These are phyloP conservation scores for Cervus canadensis DNA, from an alignment of 2,113 vertebrate genomes.

Conservation along the genomic window DNA sequence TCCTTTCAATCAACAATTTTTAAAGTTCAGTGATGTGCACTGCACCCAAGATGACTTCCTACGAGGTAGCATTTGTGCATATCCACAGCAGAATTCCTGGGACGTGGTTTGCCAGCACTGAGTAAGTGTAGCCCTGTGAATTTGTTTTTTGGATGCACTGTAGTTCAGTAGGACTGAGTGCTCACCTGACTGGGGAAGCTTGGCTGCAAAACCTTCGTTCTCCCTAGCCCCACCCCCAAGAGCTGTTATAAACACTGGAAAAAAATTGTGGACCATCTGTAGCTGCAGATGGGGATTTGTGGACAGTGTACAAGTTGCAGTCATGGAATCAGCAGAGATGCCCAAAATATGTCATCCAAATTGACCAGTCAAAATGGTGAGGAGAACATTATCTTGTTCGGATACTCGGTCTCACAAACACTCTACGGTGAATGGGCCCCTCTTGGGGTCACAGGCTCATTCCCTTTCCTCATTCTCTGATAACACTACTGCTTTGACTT, in stretches of 20 bases:
- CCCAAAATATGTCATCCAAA: conserved; percentile 83
- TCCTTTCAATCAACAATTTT: neutral
- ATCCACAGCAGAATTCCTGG: neutral
- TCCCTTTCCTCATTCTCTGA: neutral
- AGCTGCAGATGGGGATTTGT: conserved; percentile 84
- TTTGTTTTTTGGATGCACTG: neutral
- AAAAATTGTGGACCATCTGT: conserved; percentile 79
- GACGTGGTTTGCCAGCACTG: neutral
- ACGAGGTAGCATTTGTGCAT: neutral
- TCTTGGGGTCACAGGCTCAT: neutral
- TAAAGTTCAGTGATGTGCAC: neutral
- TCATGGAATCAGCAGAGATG: conserved; percentile 77
- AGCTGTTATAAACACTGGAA: conserved; percentile 67
- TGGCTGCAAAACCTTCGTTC: conserved; percentile 32
- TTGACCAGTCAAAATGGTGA: conserved; percentile 78
- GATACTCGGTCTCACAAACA: neutral
- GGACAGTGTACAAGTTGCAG: conserved; percentile 78
- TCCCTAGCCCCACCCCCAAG: conserved; percentile 55
- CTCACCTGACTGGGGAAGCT: conserved; percentile 59
- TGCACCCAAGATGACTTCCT: neutral
- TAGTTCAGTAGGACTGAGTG: neutral
- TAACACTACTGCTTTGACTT: conserved; percentile 1
- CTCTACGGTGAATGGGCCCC: conserved; percentile 62
- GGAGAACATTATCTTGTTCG: conserved; percentile 57
- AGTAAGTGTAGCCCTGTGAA: neutral